phyloP scores from a whole-genome alignment of 1,140 invertebrate genomes.

The Drosophila ananassae region DNA sequence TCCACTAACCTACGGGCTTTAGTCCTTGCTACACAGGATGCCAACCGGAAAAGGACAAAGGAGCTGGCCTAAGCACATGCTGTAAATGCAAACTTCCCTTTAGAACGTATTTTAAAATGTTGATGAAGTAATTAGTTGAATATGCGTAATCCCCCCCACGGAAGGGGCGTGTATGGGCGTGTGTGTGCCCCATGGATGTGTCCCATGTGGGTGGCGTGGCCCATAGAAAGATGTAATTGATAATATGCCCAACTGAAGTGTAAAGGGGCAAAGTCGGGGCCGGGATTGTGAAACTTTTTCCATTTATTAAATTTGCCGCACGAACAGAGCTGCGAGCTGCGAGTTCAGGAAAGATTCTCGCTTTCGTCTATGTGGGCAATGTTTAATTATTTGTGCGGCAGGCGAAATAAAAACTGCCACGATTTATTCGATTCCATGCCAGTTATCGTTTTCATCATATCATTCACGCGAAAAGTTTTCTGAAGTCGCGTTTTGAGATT shows the following conservation, averaged over 20 bases:
- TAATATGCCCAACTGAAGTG: conserved; percentile 66
- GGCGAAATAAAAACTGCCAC: conserved; percentile 26
- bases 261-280: conserved; percentile 29
- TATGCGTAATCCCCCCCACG: conserved; percentile 47
- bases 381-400: conserved; percentile 63
- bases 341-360: conserved; percentile 1
- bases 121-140: conserved; percentile 80
- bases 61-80: conserved; percentile 40
- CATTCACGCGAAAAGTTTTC: not conserved
- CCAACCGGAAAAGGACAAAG: conserved; percentile 39
- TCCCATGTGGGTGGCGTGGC: conserved; percentile 19
- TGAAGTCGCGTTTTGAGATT: not conserved
- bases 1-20: conserved; percentile 13
- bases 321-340: conserved; percentile 22
- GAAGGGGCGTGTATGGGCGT: conserved; percentile 13
- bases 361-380: conserved; percentile 28
- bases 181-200: conserved; percentile 8
- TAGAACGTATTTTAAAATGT: conserved; percentile 63
- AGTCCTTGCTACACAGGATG: conserved; percentile 33
- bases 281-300: conserved; percentile 67
- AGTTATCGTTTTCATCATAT: conserved; percentile 3
- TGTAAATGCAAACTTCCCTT: conserved; percentile 54
- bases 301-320: conserved; percentile 76
- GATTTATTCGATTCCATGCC: conserved; percentile 14
- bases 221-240: conserved; percentile 72